These are phyloP conservation scores for Camponotus floridanus DNA, from an alignment of 1,140 invertebrate genomes.

Conservation along the genomic window DNA sequence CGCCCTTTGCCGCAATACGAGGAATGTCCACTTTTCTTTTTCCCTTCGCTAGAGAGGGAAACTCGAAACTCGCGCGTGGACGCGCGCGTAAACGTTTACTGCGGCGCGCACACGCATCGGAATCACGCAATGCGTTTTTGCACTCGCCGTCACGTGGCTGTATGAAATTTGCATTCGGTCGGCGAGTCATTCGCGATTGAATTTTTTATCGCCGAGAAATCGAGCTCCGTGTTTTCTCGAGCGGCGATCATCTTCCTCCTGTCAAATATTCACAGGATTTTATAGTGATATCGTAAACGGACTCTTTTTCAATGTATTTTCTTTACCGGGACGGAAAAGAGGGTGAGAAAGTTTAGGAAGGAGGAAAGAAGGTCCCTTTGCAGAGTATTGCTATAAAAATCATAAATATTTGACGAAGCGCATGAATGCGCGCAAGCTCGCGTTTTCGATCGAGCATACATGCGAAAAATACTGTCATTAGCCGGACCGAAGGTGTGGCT, in stretches of 20 bases:
- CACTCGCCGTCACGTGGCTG: slow-evolving; percentile 50
- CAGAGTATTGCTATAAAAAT: slow-evolving; percentile 73
- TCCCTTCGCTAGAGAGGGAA: slow-evolving; percentile 56
- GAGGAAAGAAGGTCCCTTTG: slow-evolving; percentile 3
- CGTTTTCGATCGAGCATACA: slow-evolving; percentile 70
- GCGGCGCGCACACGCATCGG: slow-evolving; percentile 5
- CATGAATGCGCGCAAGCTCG: slow-evolving; percentile 59
- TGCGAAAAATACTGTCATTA: slow-evolving; percentile 67
- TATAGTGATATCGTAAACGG: slow-evolving; percentile 65
- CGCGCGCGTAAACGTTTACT: slow-evolving; percentile 40
- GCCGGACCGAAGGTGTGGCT: slow-evolving; percentile 30
- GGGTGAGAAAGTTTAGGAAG: not conserved
- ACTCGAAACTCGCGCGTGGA: slow-evolving; percentile 20
- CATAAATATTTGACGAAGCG: slow-evolving; percentile 74
- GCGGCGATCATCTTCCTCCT: slow-evolving; percentile 51
- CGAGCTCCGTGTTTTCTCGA: slow-evolving; percentile 55
- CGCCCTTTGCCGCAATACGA: slow-evolving; percentile 52
- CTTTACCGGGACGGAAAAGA: slow-evolving; percentile 12
- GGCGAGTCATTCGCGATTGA: slow-evolving; percentile 80
- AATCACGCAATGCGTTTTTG: slow-evolving; percentile 70
- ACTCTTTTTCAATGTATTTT: slow-evolving; percentile 16
- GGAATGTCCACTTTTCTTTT: slow-evolving; percentile 64
- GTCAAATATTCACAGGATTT: slow-evolving; percentile 76
- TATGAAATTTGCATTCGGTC: slow-evolving; percentile 78
- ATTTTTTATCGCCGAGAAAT: slow-evolving; percentile 79